Conservation (phyloP, 2,888 invertebrate genomes). For the Galerucella pusilla region DNA sequence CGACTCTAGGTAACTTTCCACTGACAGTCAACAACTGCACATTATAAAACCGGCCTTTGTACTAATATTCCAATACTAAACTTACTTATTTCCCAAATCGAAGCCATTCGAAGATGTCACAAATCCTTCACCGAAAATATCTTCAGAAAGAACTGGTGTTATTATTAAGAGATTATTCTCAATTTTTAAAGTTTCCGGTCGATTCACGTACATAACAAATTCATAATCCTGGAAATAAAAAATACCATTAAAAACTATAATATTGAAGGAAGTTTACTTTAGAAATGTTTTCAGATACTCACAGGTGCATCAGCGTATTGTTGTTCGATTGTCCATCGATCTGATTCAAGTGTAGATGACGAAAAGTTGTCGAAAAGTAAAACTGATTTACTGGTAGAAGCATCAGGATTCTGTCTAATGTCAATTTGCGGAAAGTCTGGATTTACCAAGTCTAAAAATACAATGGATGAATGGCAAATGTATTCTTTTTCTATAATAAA, state of each 20-base stretch:
- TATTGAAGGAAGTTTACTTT: too few relatives aligned
- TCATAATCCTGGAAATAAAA: constrained; percentile 71
- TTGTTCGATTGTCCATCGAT: constrained; percentile 59
- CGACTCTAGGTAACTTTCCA: too few relatives aligned
- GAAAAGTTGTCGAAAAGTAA: constrained; percentile 32
- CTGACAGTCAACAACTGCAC: too few relatives aligned
- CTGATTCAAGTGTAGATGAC: constrained; percentile 2
- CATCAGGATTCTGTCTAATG: constrained; percentile 13
- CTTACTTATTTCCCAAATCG: constrained; percentile 59
- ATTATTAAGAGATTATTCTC: constrained; percentile 70
- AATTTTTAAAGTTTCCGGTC: constrained; percentile 68
- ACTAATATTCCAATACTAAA: neutral
- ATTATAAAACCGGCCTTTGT: too few relatives aligned
- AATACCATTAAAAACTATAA: neutral
- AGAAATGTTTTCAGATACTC: constrained; percentile 45
- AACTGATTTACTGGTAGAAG: constrained; percentile 29
- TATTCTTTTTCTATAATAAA: too few relatives aligned
- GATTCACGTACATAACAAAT: constrained; percentile 75
- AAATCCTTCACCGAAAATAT: constrained; percentile 68
- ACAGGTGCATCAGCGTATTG: constrained; percentile 74
- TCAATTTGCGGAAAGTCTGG: constrained; percentile 15
- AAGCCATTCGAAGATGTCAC: constrained; percentile 57
- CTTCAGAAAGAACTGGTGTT: constrained; percentile 70
- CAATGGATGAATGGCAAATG: neutral
- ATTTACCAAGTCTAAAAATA: constrained; percentile 25